Evolutionary conservation across 2,888 invertebrate species (phyloP).

Genomic region (Aplocera efformata): DNA sequence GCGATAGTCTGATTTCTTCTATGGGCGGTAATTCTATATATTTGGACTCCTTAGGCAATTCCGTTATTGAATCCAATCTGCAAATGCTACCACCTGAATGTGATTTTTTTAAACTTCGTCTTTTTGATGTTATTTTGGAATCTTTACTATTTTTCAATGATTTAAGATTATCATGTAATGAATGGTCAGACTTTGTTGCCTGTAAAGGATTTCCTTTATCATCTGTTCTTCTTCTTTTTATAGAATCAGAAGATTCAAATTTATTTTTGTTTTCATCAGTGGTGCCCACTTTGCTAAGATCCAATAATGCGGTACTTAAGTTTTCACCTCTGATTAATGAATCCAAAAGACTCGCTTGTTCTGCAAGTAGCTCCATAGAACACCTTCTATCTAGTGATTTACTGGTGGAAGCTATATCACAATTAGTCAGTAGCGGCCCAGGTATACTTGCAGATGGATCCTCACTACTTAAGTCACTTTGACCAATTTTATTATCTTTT

Average conservation of each 20-base stretch:
- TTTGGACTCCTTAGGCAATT: constrained; percentile 55
- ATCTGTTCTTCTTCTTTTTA: constrained; percentile 39
- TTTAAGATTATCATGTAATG: constrained; percentile 58
- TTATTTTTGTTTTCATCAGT: constrained; percentile 32
- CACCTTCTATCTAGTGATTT: constrained; percentile 71
- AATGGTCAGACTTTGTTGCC: constrained; percentile 72
- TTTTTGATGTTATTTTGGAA: constrained; percentile 37
- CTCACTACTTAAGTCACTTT: constrained; percentile 20
- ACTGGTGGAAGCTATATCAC: constrained; percentile 26
- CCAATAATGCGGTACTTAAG: constrained; percentile 66
- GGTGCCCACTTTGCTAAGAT: constrained; percentile 69
- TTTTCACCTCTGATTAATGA: constrained; percentile 77
- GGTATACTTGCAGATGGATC: constrained; percentile 25
- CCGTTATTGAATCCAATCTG: constrained; percentile 70
- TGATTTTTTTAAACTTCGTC: constrained; percentile 66
- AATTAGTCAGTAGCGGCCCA: constrained; percentile 22
- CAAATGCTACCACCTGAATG: constrained; percentile 65
- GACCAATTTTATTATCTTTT: constrained; percentile 33
- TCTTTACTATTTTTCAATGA: constrained; percentile 43
- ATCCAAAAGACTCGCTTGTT: constrained; percentile 77
- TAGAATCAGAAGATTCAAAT: constrained; percentile 22
- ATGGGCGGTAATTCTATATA: constrained; percentile 57
- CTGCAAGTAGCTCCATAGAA: constrained; percentile 79
- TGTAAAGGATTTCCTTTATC: constrained; percentile 47
- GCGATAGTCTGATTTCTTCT: constrained; percentile 64